Evolutionary conservation across 2,797 vertebrate species (phyloP).

Genomic region (Uromys caudimaculatus): DNA sequence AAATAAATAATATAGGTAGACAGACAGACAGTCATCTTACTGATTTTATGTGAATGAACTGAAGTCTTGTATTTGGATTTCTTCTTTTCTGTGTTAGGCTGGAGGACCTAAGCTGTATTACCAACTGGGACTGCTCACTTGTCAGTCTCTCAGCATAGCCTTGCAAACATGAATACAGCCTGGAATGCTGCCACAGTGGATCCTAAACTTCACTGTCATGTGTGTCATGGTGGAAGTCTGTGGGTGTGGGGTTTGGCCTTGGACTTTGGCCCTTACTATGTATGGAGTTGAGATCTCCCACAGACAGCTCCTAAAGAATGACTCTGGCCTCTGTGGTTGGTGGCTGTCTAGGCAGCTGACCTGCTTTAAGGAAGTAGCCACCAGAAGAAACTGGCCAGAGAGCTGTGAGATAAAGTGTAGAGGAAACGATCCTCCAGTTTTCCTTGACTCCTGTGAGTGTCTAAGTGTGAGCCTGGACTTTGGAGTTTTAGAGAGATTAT

Average conservation of each 20-base stretch:
- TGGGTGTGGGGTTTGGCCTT: background rate
- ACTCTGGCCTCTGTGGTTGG: background rate
- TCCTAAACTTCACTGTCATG: too few species aligned
- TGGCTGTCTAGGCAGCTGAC: background rate
- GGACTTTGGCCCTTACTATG: background rate
- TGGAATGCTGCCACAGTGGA: too few species aligned
- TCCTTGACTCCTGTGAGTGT: background rate
- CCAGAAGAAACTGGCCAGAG: background rate
- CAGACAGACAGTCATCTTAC: background rate
- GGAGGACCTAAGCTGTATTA: background rate
- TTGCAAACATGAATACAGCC: accelerated
- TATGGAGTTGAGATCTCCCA: background rate
- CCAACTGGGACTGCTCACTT: too few species aligned
- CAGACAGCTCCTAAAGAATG: background rate
- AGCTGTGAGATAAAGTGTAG: background rate
- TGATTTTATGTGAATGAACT: background rate
- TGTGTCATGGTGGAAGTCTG: too few species aligned
- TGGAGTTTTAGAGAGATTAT: background rate
- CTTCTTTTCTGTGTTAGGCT: background rate
- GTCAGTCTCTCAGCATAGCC: background rate
- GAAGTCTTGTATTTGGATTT: background rate
- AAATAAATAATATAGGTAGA: background rate
- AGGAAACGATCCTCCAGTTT: background rate
- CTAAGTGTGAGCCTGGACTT: background rate
- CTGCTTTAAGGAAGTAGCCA: background rate